Conservation (phyloP, 2,888 invertebrate genomes). For the Pantelozetes paolii region DNA sequence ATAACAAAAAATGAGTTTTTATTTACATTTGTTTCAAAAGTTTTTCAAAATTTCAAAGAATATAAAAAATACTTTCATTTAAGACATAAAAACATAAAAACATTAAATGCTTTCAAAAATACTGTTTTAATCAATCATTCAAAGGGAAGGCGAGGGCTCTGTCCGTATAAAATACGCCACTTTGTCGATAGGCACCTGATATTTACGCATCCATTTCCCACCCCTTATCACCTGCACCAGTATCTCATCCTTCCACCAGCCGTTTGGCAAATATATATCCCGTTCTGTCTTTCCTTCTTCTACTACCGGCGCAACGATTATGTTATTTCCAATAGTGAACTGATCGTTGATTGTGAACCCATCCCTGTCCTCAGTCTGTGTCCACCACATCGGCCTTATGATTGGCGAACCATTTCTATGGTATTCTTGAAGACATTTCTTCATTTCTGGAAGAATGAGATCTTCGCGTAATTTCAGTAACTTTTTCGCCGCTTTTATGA, state of each 20-base stretch:
- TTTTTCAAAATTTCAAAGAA: not conserved
- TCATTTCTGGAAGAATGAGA: conserved; percentile 66
- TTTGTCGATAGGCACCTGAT: conserved; percentile 52
- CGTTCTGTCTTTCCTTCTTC: conserved; percentile 65
- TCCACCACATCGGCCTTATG: conserved; percentile 83
- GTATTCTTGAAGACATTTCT: conserved; percentile 71
- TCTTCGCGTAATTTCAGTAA: conserved; percentile 61
- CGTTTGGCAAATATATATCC: conserved; percentile 79
- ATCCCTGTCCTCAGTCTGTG: conserved; percentile 71
- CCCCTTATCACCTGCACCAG: conserved; percentile 76
- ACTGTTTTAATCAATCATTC: not conserved
- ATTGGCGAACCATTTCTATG: conserved; percentile 76
- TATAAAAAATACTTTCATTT: not conserved
- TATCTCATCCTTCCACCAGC: conserved; percentile 88
- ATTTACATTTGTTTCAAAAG: not conserved
- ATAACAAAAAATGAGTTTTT: not conserved
- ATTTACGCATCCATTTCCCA: conserved; percentile 83
- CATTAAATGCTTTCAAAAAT: not conserved
- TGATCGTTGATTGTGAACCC: conserved; percentile 74
- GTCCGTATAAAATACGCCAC: conserved; percentile 48
- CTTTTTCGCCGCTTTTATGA: conserved; percentile 48
- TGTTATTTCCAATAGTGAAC: conserved; percentile 81
- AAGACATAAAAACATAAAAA: conserved; percentile 16
- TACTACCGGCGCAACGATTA: conserved; percentile 83
- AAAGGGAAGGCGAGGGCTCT: conserved; percentile 40